Evolutionary conservation across 92 coral and sea anemone genomes (phyloP), one percentile per base, ranked within the genome.

Genomic region (Bergia puertoricense): DNA sequence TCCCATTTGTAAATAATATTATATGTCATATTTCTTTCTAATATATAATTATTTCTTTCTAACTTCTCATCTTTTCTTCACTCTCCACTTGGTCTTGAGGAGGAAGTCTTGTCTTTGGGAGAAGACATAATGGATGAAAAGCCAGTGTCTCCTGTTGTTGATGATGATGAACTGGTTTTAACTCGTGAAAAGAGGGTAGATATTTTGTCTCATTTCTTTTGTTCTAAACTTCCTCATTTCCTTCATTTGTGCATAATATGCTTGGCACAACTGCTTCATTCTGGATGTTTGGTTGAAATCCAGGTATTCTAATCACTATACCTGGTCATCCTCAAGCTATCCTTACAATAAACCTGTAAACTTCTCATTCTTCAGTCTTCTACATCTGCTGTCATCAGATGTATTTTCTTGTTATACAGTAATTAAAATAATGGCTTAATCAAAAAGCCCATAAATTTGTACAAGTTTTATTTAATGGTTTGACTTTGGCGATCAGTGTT

Each of bases 131-230:
- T 23, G 48, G 86, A 82, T 42, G 86, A 69, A 82, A 68, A 40
- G 66, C 86, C 76, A 67, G 9, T 45, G 14, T 36, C 77, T 23
- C 43, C 77, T 44, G 42, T 36, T 69, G 77, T 36, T 69, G 77
- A 82, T 13, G 78, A 69, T 30, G 13, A 68, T 13, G 57, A 82
- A 20, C 44, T n/a, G 43, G 36, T 37, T 67, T 66, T 62, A 59
- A 59, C 76, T 62, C 39, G 20, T 40, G 57, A 82, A 38, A 23
- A 65, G 13, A 57, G 86, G 86, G 86, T 82, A 82, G 36, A 82
- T n/a, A 45, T 78, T 6, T 7, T 66, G 6, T 66, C 76, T 82
- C 76, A 18, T 42, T 40, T 9, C 6, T 38, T 15, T 8, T 59
- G 11, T 20, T 54, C 36, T 10, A 42, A 10, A 54, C 51, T 41